These are phyloP conservation scores for Archivesica marissinica DNA, from an alignment of 1,140 invertebrate genomes.

Conservation along the genomic window DNA sequence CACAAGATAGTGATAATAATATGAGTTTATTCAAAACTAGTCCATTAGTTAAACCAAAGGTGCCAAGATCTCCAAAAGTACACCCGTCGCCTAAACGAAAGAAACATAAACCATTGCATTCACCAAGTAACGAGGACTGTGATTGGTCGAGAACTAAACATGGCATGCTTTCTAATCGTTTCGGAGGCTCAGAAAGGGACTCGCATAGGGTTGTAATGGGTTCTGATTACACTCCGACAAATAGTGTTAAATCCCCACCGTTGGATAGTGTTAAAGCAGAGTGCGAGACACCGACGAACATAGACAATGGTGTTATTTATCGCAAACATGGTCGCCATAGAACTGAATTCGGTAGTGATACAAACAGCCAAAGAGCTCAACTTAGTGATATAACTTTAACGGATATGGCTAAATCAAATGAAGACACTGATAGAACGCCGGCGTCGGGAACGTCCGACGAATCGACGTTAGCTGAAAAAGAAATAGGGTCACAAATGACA, in stretches of 20 bases:
- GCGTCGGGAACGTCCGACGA: slow-evolving; percentile 68
- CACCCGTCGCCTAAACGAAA: slow-evolving; percentile 72
- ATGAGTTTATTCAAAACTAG: slow-evolving; percentile 76
- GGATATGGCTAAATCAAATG: slow-evolving; percentile 23
- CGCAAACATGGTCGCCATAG: slow-evolving; percentile 32
- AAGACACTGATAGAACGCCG: slow-evolving; percentile 61
- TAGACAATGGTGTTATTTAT: slow-evolving; percentile 52
- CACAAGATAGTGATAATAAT: slow-evolving; percentile 62
- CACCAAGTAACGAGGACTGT: slow-evolving; percentile 32
- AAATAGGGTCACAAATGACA: slow-evolving; percentile 65
- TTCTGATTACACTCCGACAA: slow-evolving; percentile 62
- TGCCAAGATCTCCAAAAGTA: slow-evolving; percentile 75
- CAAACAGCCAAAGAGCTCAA: not conserved
- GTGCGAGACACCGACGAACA: slow-evolving; percentile 50
- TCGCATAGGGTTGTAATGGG: slow-evolving; percentile 68
- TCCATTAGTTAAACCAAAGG: slow-evolving; percentile 69
- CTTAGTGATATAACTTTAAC: slow-evolving; percentile 52
- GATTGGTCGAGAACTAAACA: slow-evolving; percentile 70
- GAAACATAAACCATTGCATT: slow-evolving; percentile 38
- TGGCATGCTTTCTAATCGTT: slow-evolving; percentile 71
- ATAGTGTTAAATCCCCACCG: slow-evolving; percentile 51
- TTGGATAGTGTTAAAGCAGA: slow-evolving; percentile 33
- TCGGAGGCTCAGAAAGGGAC: slow-evolving; percentile 58
- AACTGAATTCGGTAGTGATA: not conserved
- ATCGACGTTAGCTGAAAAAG: slow-evolving; percentile 62